Evolutionary conservation across 1,140 invertebrate species (phyloP).

Genomic region (Musca vetustissima): DNA sequence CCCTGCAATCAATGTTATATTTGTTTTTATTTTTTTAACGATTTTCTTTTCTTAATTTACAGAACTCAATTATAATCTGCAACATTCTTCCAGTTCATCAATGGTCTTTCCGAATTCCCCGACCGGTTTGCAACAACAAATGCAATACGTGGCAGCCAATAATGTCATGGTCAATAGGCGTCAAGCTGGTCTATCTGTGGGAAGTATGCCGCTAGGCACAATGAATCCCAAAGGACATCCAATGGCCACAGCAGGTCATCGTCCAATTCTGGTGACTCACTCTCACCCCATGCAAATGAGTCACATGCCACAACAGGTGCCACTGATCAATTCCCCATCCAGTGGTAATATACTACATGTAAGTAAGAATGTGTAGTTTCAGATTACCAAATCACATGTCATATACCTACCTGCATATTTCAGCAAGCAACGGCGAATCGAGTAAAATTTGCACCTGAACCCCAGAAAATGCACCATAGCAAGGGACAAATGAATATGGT

Average conservation of each 20-base stretch:
- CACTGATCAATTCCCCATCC: constrained; percentile 64
- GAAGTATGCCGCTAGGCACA: constrained; percentile 39
- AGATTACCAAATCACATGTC: not conserved
- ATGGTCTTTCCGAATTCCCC: constrained; percentile 53
- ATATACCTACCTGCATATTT: not conserved
- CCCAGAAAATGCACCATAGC: constrained; percentile 32
- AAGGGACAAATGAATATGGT: constrained; percentile 29
- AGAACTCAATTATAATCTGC: constrained; percentile 55
- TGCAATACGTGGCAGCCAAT: constrained; percentile 38
- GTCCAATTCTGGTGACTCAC: constrained; percentile 49
- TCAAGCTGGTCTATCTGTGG: constrained; percentile 47
- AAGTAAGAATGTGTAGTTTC: constrained; percentile 34
- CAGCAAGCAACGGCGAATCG: constrained; percentile 33
- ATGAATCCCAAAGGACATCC: constrained; percentile 31
- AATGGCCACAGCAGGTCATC: constrained; percentile 43
- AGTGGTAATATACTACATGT: constrained; percentile 71
- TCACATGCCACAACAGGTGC: constrained; percentile 39
- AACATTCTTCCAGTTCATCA: constrained; percentile 55
- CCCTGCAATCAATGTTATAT: no score
- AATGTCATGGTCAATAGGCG: constrained; percentile 41
- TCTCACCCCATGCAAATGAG: constrained; percentile 32
- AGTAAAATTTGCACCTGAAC: constrained; percentile 52
- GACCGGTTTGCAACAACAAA: constrained; percentile 57
- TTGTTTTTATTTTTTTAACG: no score
- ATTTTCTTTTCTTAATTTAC: constrained; percentile 38